Evolutionary conservation across 2,888 invertebrate genomes (phyloP), one percentile per base, ranked within the genome.

Genomic region (Diarsia dahlii): DNA sequence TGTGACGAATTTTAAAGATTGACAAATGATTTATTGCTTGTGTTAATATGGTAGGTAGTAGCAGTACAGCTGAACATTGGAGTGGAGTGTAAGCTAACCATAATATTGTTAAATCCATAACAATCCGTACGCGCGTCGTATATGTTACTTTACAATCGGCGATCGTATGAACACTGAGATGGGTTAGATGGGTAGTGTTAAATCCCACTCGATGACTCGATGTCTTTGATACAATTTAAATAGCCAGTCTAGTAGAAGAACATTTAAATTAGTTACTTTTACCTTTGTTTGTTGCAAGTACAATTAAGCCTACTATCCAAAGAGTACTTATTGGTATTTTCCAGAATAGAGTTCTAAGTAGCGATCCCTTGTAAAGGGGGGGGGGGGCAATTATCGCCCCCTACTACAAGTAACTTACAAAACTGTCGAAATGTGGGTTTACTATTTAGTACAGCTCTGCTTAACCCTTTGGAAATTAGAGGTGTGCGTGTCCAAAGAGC

Each of bases 1-100:
- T 45, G n/a, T 56, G 56, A 23, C 52, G 39, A 73, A 68, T 74
- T 76, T 69, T 48, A 48, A 76, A 23, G 48, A 48, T 46, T 52
- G 52, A 60, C 5, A 23, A 50, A 63, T 63, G 34, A 54, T 54
- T 28, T 15, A 70, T 60, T 60, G 28, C 13, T 60, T 52, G 46
- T 34, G 15, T 66, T 50, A 67, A 28, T 28, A n/a, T 23, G 15
- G 46, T 46, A 12, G 28, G 28, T 39, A 15, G 39, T 34, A 15
- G 34, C 23, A 3, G 10, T 56, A 12, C 20, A 39, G 4, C 28
- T 45, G 39, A 10, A 71, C 3, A 50, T 45, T 23, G 34, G 45
- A 60, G 20, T 69, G 8, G 5, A 54, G 48, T 50, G 28, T 13
- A 71, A 3, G 28, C 28, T 28, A 63, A 39, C 23, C 15, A 78